Evolutionary conservation across 2,888 invertebrate genomes (phyloP), one percentile per base, ranked within the genome.

Genomic region (Hyalella azteca): DNA sequence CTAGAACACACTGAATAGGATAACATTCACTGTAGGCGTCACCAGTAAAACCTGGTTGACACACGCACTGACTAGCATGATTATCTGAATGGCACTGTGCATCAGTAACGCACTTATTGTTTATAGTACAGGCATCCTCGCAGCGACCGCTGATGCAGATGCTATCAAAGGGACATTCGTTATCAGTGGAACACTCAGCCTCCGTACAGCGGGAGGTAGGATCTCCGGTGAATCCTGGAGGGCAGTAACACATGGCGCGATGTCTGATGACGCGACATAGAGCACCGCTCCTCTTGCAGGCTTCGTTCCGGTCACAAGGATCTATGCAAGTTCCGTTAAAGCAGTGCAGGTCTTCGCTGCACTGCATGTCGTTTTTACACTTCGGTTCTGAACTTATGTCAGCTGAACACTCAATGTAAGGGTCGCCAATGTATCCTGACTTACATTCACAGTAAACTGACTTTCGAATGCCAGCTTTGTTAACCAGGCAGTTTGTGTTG

Each of bases 141-240:
- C 95, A 96, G 87, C 91, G 94, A 87, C 94, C 93, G 85, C 92
- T 92, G 40, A 94, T 91, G 86, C 95, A 95, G 19, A 94, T 94
- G n/a, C 94, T 94, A 76, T 84, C 83, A 92, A 91, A 88, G 93
- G 90, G 87, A 86, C 95, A 95, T 88, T 95, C 95, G 0, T 93
- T 92, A 87, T 94, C 95, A 81, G 93, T 92, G 85, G 94, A 92
- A 87, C 95, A 95, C 88, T 94, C 93, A 86, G 95, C 93, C 29
- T 39, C 40, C 73, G 92, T 91, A 86, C 94, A 94, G 94, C 94
- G 86, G 32, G 49, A 39, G 91, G 92, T 4, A 59, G 95, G 94
- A 86, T 91, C 92, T 78, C 95, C 95, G 79, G 93, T 91, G 87
- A 93, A 95, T 86, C 93, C 93, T 48, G 92, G 87, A 84, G 91